A percentile compares a stretch with the other conserved stretches of the same genome.
phyloP scores from a whole-genome alignment of 2,797 vertebrate species.

The Strix occidentalis region DNA sequence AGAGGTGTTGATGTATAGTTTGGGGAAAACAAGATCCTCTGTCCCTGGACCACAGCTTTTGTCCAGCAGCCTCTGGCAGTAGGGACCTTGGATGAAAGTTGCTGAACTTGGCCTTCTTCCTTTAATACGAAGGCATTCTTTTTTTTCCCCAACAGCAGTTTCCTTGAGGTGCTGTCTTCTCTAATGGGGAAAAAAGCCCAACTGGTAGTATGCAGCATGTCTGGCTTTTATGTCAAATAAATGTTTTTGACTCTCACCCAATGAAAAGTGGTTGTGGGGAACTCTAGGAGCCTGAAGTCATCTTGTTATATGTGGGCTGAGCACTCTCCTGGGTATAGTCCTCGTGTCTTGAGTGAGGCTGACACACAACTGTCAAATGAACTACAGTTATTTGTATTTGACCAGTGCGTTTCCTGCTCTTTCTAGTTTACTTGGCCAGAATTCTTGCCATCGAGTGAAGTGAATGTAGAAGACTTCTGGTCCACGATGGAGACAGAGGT shows the following conservation, averaged over 20 bases:
- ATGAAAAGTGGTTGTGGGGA: neutral
- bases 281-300: neutral
- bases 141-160: neutral
- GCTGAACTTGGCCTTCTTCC: neutral
- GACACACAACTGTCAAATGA: neutral
- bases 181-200: neutral
- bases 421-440: conserved; percentile 96
- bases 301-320: neutral
- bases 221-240: neutral
- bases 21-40: neutral
- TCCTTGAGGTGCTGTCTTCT: neutral
- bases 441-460: conserved; percentile 86
- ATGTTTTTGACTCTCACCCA: neutral
- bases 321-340: neutral
- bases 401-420: conserved; percentile 17
- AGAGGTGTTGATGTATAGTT: neutral
- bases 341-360: neutral
- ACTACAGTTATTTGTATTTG: neutral
- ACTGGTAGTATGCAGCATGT: neutral
- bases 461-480: conserved; percentile 98
- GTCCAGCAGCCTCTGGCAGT: neutral
- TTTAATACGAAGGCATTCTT: neutral
- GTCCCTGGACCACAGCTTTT: neutral
- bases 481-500: conserved; percentile 96
- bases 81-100: neutral